A percentile compares a stretch with the other conserved stretches of the same genome.
Conservation (phyloP, 1,140 invertebrate genomes). For the Rhagoletis zephyria region DNA sequence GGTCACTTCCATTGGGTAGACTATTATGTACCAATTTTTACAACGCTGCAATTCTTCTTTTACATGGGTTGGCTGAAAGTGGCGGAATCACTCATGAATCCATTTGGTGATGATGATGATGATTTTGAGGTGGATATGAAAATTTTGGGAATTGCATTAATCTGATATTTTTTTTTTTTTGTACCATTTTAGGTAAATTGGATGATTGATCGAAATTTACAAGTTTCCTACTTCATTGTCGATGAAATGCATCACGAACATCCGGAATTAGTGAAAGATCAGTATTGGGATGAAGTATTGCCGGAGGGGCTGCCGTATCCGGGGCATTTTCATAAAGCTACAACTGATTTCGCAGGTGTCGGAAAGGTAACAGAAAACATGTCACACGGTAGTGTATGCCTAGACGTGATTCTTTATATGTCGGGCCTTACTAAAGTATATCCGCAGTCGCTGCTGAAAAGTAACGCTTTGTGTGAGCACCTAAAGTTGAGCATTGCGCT, state of each 20-base stretch:
- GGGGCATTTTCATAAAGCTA: conserved; percentile 56
- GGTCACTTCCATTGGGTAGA: conserved; percentile 76
- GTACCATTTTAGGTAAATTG: conserved; percentile 84
- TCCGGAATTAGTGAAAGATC: conserved; percentile 87
- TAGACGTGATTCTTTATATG: too few species aligned
- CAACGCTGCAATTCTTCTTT: conserved; percentile 86
- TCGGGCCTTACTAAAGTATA: too few species aligned
- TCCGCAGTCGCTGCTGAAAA: too few species aligned
- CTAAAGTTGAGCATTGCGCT: too few species aligned
- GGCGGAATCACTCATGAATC: conserved; percentile 85
- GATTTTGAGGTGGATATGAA: conserved; percentile 73
- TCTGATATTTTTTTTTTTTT: too few species aligned
- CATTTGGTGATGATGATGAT: conserved; percentile 91
- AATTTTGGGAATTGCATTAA: too few species aligned
- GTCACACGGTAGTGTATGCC: too few species aligned
- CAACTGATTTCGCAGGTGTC: not conserved
- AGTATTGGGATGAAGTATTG: conserved; percentile 91
- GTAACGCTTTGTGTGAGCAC: too few species aligned
- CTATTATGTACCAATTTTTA: conserved; percentile 90
- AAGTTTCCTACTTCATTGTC: conserved; percentile 91
- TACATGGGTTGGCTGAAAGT: conserved; percentile 92
- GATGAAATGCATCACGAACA: conserved; percentile 94
- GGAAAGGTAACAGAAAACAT: not conserved
- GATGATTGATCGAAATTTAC: conserved; percentile 89
- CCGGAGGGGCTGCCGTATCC: conserved; percentile 82